These are phyloP conservation scores for Heliconius himera DNA, from an alignment of 1,140 invertebrate genomes.

Conservation along the genomic window DNA sequence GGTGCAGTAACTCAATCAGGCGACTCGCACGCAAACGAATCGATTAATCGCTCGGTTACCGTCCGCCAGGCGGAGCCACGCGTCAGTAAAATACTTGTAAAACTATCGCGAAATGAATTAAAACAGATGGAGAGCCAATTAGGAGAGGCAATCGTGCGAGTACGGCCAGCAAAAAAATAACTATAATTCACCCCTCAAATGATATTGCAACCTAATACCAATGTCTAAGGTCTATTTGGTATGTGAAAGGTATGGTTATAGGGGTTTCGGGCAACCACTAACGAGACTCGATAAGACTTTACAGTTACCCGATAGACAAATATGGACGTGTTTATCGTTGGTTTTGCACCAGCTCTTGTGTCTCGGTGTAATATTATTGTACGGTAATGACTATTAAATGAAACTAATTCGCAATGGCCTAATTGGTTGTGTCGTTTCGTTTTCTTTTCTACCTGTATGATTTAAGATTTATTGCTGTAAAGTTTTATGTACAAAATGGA, in stretches of 20 bases:
- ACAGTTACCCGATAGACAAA: slow-evolving; percentile 79
- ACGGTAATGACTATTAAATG: slow-evolving; percentile 59
- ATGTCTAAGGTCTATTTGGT: slow-evolving; percentile 52
- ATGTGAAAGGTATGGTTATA: slow-evolving; percentile 51
- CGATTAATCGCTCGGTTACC: slow-evolving; percentile 74
- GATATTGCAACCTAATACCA: slow-evolving; percentile 48
- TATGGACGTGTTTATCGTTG: slow-evolving; percentile 78
- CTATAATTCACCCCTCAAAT: slow-evolving; percentile 45
- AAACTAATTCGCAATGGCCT: slow-evolving; percentile 57
- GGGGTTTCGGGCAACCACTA: slow-evolving; percentile 72
- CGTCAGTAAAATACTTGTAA: slow-evolving; percentile 80
- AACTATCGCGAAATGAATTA: slow-evolving; percentile 81
- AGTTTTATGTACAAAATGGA: neutral
- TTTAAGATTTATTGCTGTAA: neutral
- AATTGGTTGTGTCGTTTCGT: slow-evolving; percentile 43
- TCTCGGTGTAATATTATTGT: slow-evolving; percentile 66
- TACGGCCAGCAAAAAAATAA: slow-evolving; percentile 76
- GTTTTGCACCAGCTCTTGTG: slow-evolving; percentile 61
- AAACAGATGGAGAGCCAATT: slow-evolving; percentile 80
- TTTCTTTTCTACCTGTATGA: neutral
- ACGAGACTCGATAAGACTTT: slow-evolving; percentile 74
- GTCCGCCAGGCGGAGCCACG: slow-evolving; percentile 72
- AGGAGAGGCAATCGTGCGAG: slow-evolving; percentile 79
- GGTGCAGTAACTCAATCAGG: slow-evolving; percentile 51
- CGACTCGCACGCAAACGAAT: slow-evolving; percentile 71